Conservation (phyloP, 2,113 vertebrate genomes). For the Seriola dumerili region DNA sequence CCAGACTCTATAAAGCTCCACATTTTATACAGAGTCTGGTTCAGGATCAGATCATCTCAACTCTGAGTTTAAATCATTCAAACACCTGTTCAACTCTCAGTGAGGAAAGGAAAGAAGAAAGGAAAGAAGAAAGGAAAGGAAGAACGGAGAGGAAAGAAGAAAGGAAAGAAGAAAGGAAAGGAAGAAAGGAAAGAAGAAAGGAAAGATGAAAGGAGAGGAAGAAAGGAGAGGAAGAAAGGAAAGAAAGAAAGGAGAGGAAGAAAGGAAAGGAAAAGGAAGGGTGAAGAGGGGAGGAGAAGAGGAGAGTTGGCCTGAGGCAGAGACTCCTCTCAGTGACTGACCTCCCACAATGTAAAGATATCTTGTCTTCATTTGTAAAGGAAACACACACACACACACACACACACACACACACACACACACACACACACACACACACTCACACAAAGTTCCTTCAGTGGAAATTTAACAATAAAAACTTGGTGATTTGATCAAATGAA, state of each 20-base stretch:
- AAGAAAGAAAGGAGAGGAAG: too few species aligned
- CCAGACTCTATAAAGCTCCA: too few species aligned
- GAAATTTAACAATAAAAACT: too few species aligned
- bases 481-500: too few species aligned
- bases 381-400: constrained; percentile 34
- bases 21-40: too few species aligned
- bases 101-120: too few species aligned
- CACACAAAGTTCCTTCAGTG: background rate
- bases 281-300: background rate
- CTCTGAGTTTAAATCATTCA: background rate
- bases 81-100: background rate
- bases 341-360: constrained; percentile 28
- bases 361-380: constrained; percentile 32
- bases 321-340: constrained; percentile 1
- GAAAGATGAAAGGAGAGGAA: background rate
- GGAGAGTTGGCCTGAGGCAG: constrained; percentile 28
- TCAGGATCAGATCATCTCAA: too few species aligned
- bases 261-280: constrained; percentile 1
- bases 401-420: constrained; percentile 15
- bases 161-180: background rate
- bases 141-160: background rate
- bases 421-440: constrained; percentile 15
- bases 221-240: background rate
- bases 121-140: too few species aligned
- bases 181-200: constrained; percentile 3